These are phyloP conservation scores for Pristionchus entomophagus DNA, from an alignment of 2,888 invertebrate genomes.

Conservation along the genomic window DNA sequence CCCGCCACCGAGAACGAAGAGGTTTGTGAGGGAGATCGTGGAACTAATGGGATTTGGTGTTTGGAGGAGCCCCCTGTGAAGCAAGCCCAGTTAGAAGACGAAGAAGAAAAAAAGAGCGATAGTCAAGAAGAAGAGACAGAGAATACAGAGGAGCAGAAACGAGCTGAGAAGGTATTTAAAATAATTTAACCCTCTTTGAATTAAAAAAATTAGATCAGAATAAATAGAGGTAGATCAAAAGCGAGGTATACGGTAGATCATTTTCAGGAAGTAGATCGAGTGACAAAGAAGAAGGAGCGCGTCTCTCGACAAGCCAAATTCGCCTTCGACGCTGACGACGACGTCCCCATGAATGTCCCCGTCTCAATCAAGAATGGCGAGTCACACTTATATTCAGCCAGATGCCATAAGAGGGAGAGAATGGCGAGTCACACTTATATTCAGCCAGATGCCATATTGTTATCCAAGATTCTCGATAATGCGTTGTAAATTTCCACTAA, in stretches of 20 bases:
- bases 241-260: too few species aligned
- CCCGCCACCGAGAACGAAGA: slow-evolving; percentile 17
- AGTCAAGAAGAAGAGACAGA: not conserved
- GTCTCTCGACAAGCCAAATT: slow-evolving; percentile 22
- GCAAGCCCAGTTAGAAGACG: not conserved
- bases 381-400: too few species aligned
- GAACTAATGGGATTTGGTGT: not conserved
- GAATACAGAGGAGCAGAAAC: slow-evolving; percentile 12
- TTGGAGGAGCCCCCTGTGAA: not conserved
- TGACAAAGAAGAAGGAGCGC: slow-evolving; percentile 28
- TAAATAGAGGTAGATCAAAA: too few species aligned
- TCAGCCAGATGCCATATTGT: too few species aligned
- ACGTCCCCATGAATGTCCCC: slow-evolving; percentile 65
- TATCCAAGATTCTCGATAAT: too few species aligned
- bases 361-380: slow-evolving; percentile 65
- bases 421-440: too few species aligned
- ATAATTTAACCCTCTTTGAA: too few species aligned
- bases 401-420: too few species aligned
- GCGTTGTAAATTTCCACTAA: too few species aligned
- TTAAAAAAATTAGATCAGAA: too few species aligned
- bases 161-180: slow-evolving; percentile 1
- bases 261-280: slow-evolving; percentile 15
- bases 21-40: not conserved
- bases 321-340: slow-evolving; percentile 55
- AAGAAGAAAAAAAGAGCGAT: not conserved